Conservation (phyloP, 2,888 invertebrate species). For the Eurytoma adleriae region DNA sequence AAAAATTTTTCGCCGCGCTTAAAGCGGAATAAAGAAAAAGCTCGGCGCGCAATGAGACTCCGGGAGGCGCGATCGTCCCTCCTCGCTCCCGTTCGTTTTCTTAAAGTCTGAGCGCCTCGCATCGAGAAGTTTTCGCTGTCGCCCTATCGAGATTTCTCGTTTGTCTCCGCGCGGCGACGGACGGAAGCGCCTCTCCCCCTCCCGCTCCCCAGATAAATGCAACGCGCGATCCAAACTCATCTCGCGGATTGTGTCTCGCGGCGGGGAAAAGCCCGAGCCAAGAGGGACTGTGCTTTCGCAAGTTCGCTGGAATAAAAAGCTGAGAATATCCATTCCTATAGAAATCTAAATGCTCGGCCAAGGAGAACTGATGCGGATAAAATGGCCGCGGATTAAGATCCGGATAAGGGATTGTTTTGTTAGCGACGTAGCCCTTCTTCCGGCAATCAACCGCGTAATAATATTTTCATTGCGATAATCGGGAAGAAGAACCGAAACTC, state of each 20-base stretch:
- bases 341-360: slow-evolving; percentile 15
- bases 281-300: not conserved
- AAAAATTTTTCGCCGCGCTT: slow-evolving; percentile 22
- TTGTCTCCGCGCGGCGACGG: slow-evolving; percentile 35
- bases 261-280: slow-evolving; percentile 5
- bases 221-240: slow-evolving; percentile 50
- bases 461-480: too few relatives aligned
- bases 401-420: not conserved
- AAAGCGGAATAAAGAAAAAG: slow-evolving; percentile 2
- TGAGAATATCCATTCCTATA: slow-evolving; percentile 13
- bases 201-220: slow-evolving; percentile 45
- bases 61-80: not conserved
- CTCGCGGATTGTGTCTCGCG: slow-evolving; percentile 48
- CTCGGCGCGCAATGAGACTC: slow-evolving; percentile 20
- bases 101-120: slow-evolving; percentile 41
- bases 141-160: slow-evolving; percentile 55
- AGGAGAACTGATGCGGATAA: not conserved
- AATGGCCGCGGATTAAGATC: slow-evolving; percentile 4
- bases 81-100: slow-evolving; percentile 34
- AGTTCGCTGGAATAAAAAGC: slow-evolving; percentile 24
- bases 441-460: too few relatives aligned
- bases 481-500: too few relatives aligned
- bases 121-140: slow-evolving; percentile 46
- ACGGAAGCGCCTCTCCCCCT: slow-evolving; percentile 13
- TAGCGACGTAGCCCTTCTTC: too few relatives aligned